These are phyloP conservation scores for Erpetoichthys calabaricus DNA, from an alignment of 2,797 vertebrate genomes.

Conservation along the genomic window DNA sequence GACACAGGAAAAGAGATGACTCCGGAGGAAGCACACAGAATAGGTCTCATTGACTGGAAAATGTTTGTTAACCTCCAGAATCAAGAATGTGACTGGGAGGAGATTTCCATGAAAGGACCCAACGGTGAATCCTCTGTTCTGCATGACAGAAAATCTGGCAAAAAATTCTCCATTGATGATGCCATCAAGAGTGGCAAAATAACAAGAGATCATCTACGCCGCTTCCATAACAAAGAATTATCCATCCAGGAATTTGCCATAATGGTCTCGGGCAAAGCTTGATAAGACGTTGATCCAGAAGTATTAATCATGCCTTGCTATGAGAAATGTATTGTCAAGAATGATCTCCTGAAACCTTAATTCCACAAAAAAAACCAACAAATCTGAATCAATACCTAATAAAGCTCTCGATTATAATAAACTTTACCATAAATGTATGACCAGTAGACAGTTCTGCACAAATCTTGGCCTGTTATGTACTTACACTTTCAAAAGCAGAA, in stretches of 20 bases:
- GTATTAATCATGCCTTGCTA: too few species aligned
- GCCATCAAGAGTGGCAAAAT: conserved; percentile 69
- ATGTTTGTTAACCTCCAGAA: conserved; percentile 89
- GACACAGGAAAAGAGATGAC: conserved; percentile 87
- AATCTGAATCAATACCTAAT: too few species aligned
- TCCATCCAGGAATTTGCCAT: conserved; percentile 88
- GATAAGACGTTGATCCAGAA: conserved; percentile 28
- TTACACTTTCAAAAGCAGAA: too few species aligned
- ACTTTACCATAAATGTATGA: too few species aligned
- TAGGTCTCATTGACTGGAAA: conserved; percentile 91
- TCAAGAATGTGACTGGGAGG: conserved; percentile 97
- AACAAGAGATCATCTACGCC: conserved; percentile 63
- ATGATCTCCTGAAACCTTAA: too few species aligned
- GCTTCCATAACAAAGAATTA: conserved; percentile 85
- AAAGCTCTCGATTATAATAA: too few species aligned
- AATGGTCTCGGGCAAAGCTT: conserved; percentile 69
- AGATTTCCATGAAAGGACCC: conserved; percentile 81
- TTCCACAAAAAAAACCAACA: too few species aligned
- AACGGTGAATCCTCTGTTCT: conserved; percentile 79
- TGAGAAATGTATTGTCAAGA: too few species aligned
- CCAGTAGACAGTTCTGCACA: too few species aligned
- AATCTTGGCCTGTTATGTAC: too few species aligned
- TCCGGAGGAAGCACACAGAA: conserved; percentile 78
- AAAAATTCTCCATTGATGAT: conserved; percentile 86
- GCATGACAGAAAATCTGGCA: conserved; percentile 84